Conservation (phyloP, 2,888 invertebrate species). For the Epinotia brunnichana region DNA sequence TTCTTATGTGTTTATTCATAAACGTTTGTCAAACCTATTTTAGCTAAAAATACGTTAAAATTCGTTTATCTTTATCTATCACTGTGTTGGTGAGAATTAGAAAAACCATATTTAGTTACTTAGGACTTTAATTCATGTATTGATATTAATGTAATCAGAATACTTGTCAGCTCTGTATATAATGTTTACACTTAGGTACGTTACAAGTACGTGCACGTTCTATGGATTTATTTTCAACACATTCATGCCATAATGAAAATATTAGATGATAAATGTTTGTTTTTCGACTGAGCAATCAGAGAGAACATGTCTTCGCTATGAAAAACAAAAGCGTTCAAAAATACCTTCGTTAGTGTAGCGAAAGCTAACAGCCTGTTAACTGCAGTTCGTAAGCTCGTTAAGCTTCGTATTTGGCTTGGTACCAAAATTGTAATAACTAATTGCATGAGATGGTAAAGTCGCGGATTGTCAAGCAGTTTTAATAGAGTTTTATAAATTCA, state of each 20-base stretch:
- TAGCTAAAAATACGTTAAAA: too few relatives aligned
- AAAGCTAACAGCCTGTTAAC: slow-evolving; percentile 36
- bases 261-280: neutral
- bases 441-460: slow-evolving; percentile 13
- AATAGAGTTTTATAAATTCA: neutral
- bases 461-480: neutral
- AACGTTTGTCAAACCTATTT: too few relatives aligned
- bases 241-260: neutral
- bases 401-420: slow-evolving; percentile 34
- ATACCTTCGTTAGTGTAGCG: slow-evolving; percentile 36
- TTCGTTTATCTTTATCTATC: too few relatives aligned
- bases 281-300: neutral
- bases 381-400: slow-evolving; percentile 39
- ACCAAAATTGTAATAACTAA: slow-evolving; percentile 23
- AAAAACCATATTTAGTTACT: too few relatives aligned
- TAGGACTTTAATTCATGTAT: too few relatives aligned
- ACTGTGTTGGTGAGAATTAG: too few relatives aligned
- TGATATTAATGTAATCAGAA: too few relatives aligned
- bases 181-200: too few relatives aligned
- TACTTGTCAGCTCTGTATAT: too few relatives aligned
- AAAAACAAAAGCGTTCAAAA: slow-evolving; percentile 30
- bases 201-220: too few relatives aligned
- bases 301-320: slow-evolving; percentile 14
- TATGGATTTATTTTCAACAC: too few relatives aligned
- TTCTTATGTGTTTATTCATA: too few relatives aligned